Conservation (phyloP, 2,113 vertebrate species). For the Delphinus delphis region DNA sequence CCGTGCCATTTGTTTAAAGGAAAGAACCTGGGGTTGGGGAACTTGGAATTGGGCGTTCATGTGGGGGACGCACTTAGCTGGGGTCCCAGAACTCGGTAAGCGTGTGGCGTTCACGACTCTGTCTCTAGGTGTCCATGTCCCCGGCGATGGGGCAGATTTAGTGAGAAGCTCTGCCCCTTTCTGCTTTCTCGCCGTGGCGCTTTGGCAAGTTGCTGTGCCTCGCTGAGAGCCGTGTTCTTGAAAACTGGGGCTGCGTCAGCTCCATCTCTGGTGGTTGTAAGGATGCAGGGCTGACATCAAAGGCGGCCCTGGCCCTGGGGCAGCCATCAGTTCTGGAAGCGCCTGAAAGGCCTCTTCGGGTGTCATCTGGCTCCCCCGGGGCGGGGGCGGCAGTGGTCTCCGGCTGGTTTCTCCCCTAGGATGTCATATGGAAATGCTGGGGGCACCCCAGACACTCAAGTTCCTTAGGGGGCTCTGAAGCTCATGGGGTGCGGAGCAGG, state of each 20-base stretch:
- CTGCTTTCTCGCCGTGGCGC: not conserved
- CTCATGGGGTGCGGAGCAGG: not conserved
- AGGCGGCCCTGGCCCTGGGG: no score
- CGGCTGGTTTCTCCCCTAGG: not conserved
- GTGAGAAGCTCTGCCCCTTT: not conserved
- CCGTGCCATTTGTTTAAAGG: not conserved
- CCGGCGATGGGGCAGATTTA: not conserved
- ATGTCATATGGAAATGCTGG: not conserved
- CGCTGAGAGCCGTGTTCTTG: not conserved
- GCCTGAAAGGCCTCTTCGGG: not conserved
- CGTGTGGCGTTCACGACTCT: accelerated
- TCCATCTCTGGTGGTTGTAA: no score
- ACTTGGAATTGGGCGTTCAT: accelerated
- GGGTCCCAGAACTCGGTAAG: not conserved
- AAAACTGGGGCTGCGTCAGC: not conserved
- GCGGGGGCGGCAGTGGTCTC: accelerated
- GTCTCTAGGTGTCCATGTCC: not conserved
- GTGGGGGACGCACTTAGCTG: not conserved
- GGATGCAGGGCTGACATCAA: not conserved
- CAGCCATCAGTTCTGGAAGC: not conserved
- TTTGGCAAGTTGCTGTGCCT: not conserved
- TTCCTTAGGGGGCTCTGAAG: not conserved
- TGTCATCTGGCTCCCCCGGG: not conserved
- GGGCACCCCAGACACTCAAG: not conserved
- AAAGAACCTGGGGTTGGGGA: not conserved